Evolutionary conservation across 2,797 vertebrate genomes (phyloP).

Genomic region (Emydoidea blandingii): DNA sequence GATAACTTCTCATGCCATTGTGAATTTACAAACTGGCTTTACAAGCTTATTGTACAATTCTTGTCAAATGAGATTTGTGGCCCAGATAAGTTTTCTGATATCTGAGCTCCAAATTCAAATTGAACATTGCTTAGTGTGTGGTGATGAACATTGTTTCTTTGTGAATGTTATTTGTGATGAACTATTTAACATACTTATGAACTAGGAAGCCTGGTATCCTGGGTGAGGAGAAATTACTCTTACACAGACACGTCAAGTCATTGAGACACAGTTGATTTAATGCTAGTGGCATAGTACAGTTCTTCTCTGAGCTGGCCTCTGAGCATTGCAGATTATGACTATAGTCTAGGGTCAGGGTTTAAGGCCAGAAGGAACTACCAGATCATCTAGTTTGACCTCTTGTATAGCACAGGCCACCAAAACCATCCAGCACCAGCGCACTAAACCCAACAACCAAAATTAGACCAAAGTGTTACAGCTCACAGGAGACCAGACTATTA

Average conservation of each 20-base stretch:
- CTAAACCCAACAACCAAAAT: neutral
- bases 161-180: neutral
- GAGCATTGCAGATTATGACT: neutral
- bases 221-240: neutral
- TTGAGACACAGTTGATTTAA: constrained; percentile 21
- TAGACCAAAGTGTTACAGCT: neutral
- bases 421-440: too few relatives aligned
- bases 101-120: constrained; percentile 34
- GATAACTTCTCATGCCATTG: neutral
- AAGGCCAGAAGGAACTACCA: too few relatives aligned
- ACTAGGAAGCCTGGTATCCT: neutral
- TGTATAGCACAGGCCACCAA: too few relatives aligned
- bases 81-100: constrained; percentile 40
- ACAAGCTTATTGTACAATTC: constrained; percentile 24
- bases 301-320: neutral
- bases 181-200: constrained; percentile 47
- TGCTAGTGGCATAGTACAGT: neutral
- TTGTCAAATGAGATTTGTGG: constrained; percentile 9
- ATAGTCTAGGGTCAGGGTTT: neutral
- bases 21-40: neutral
- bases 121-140: neutral
- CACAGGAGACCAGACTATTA: neutral
- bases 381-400: too few relatives aligned
- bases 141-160: neutral
- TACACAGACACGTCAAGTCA: constrained; percentile 15